Evolutionary conservation across 1,140 invertebrate genomes (phyloP).

Genomic region (Drosophila auraria): DNA sequence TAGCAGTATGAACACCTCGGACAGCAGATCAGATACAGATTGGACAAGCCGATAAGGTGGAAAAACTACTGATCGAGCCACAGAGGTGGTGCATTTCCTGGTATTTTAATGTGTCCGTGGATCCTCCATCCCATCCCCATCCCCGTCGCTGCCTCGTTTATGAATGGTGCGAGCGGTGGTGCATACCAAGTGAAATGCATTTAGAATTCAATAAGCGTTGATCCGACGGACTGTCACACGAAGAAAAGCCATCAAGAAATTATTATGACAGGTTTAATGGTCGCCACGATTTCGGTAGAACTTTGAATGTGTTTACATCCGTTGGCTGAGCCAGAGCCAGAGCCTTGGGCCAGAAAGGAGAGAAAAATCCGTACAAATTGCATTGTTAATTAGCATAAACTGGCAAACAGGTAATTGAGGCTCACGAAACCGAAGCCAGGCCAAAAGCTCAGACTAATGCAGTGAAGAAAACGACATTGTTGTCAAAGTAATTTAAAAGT

Average conservation of each 20-base stretch:
- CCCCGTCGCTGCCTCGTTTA: background rate
- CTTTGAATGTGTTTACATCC: slow-evolving; percentile 36
- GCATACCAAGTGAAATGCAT: slow-evolving; percentile 60
- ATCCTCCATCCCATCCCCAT: background rate
- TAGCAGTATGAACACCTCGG: slow-evolving; percentile 10
- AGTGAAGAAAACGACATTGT: slow-evolving; percentile 17
- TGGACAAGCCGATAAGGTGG: slow-evolving; percentile 59
- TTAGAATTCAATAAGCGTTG: slow-evolving; percentile 58
- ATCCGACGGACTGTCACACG: slow-evolving; percentile 34
- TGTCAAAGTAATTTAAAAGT: background rate
- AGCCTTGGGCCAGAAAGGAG: slow-evolving; percentile 49
- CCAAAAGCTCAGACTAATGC: slow-evolving; percentile 4
- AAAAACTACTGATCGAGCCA: slow-evolving; percentile 48
- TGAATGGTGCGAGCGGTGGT: slow-evolving; percentile 36
- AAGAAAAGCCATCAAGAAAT: slow-evolving; percentile 26
- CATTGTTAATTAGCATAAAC: slow-evolving; percentile 75
- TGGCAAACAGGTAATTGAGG: slow-evolving; percentile 59
- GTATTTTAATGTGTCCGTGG: slow-evolving; percentile 46
- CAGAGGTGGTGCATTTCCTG: slow-evolving; percentile 61
- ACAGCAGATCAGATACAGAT: slow-evolving; percentile 53
- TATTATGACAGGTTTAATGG: slow-evolving; percentile 47
- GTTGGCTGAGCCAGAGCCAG: slow-evolving; percentile 7
- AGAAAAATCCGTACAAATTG: slow-evolving; percentile 60
- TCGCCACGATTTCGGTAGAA: slow-evolving; percentile 33
- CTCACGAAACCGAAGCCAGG: slow-evolving; percentile 29